phyloP scores from a whole-genome alignment of 2,888 invertebrate species.

The Siphonodentalium dalli region DNA sequence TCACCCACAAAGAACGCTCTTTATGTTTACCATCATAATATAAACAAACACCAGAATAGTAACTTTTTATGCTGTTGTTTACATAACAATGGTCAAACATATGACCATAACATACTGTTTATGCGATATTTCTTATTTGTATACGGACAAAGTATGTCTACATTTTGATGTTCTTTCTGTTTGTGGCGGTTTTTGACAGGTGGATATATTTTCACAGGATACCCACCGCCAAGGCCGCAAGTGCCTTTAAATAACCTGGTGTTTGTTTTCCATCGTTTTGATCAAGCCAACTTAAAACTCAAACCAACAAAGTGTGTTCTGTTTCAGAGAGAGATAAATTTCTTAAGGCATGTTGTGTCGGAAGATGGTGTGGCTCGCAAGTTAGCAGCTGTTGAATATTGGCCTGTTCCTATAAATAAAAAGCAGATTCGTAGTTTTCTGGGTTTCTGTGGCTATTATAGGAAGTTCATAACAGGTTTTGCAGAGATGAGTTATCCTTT shows the following conservation, averaged over 20 bases:
- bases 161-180: too few relatives aligned
- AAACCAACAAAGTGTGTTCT: slow-evolving; percentile 13
- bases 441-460: slow-evolving; percentile 3
- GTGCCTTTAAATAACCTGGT: slow-evolving; percentile 1
- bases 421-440: slow-evolving; percentile 5
- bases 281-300: slow-evolving; percentile 6
- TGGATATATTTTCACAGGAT: too few relatives aligned
- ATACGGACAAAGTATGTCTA: too few relatives aligned
- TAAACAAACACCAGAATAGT: too few relatives aligned
- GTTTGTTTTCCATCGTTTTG: not conserved
- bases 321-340: not conserved
- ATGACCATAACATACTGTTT: too few relatives aligned
- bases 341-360: slow-evolving; percentile 10
- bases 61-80: too few relatives aligned
- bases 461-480: not conserved
- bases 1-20: too few relatives aligned
- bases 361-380: not conserved
- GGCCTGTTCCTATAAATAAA: slow-evolving; percentile 2
- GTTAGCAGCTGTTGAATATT: slow-evolving; percentile 2
- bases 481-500: not conserved
- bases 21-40: too few relatives aligned
- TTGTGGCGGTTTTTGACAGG: too few relatives aligned
- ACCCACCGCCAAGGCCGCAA: too few relatives aligned
- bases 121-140: too few relatives aligned
- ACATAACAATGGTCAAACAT: too few relatives aligned